A percentile compares a stretch with the other conserved stretches of the same genome.
These are phyloP conservation scores for Sarcophaga variegata DNA, from an alignment of 2,888 invertebrate genomes.

Conservation along the genomic window DNA sequence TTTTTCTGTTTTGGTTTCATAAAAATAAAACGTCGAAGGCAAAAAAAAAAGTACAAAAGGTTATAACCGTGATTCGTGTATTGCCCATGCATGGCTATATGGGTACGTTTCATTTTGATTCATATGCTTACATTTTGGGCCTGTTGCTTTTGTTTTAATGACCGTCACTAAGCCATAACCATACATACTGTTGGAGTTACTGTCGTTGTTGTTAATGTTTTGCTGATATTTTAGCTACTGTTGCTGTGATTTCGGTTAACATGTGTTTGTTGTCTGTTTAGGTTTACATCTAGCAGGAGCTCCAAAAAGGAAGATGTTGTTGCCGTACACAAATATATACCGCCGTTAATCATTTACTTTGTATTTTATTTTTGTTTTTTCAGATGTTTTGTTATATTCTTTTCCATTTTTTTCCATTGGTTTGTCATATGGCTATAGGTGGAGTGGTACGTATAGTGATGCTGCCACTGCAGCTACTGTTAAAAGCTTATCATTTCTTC, in stretches of 20 bases:
- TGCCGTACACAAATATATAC: slow-evolving; percentile 42
- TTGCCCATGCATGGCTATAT: slow-evolving; percentile 61
- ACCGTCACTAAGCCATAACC: slow-evolving; percentile 56
- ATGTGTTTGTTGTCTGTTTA: slow-evolving; percentile 63
- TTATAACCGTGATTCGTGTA: slow-evolving; percentile 69
- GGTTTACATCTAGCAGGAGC: slow-evolving; percentile 33
- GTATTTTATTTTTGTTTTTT: slow-evolving; percentile 46
- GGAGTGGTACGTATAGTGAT: slow-evolving; percentile 25
- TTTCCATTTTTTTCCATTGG: background rate
- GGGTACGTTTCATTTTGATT: slow-evolving; percentile 58
- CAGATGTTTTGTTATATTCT: background rate
- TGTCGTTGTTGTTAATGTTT: slow-evolving; percentile 20
- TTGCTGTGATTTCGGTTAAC: slow-evolving; percentile 50
- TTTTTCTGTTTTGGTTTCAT: background rate
- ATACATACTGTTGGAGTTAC: slow-evolving; percentile 22
- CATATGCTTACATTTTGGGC: slow-evolving; percentile 64
- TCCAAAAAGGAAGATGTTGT: slow-evolving; percentile 56
- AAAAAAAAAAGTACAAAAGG: slow-evolving; percentile 66
- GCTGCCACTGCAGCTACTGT: background rate
- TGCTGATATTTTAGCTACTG: background rate
- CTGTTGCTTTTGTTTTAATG: slow-evolving; percentile 80
- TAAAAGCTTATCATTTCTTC: slow-evolving; percentile 62
- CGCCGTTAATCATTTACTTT: slow-evolving; percentile 68
- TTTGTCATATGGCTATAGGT: slow-evolving; percentile 31
- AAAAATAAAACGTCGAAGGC: background rate